Evolutionary conservation across 2,888 invertebrate species (phyloP), one percentile per base, ranked within the genome.

Genomic region (Epistrophella euchroma): DNA sequence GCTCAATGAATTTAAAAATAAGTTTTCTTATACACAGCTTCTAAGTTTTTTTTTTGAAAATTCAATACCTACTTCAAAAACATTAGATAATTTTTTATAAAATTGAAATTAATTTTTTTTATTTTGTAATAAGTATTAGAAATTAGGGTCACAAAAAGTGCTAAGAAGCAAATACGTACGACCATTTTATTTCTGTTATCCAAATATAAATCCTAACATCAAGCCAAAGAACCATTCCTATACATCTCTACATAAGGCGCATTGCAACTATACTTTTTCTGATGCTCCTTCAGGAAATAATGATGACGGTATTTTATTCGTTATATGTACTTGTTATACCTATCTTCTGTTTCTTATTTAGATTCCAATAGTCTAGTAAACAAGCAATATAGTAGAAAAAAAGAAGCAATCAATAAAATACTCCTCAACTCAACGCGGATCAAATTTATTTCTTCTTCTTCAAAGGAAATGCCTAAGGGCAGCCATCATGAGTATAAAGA

Each of bases 401-500:
- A 37, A 32, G 10, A 60, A 80, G 37, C 28, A 28, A 71, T 74
- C 81, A 86, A 86, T 82, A 82, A 86, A 86, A 86, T 74, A 70
- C 77, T 71, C 70, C 62, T 77, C 82, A 70, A 74, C 55, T 77
- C 70, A 56, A 77, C 77, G 82, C 86, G 82, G 82, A 86, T 86
- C 77, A 82, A 86, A 86, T 86, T 82, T 86, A 82, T 86, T 82
- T 64, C 71, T 45, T 35, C 17, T 32, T 68, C 68, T 50, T 68
- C 68, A 68, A 68, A 37, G 73, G 68, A 85, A 81, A 56, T 74
- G 86, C 86, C 86, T 86, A 82, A 32, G 60, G 86, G 82, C 78
- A 28, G 0, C 4, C 28, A 64, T n/a, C 11, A 64, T 7, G 32
- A 28, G 28, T 22, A 37, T 19, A 64, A 66, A 19, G 47, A 10